Conservation (phyloP, 2,888 invertebrate species). For the Endomychus coccineus region DNA sequence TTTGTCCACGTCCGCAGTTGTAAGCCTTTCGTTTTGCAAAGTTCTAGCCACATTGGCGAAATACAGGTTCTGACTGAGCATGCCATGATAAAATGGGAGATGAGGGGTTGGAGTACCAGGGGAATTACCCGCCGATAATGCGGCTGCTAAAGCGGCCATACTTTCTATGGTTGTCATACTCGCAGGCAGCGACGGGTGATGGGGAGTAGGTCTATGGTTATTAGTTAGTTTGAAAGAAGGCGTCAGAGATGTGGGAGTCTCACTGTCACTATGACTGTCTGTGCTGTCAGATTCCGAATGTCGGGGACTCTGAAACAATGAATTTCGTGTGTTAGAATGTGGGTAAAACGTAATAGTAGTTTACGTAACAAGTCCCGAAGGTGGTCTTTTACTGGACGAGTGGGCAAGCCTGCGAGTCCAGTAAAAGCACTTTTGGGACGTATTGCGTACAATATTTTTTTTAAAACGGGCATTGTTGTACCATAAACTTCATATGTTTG, state of each 20-base stretch:
- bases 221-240: conserved; percentile 29
- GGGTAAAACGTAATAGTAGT: too few species aligned
- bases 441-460: too few species aligned
- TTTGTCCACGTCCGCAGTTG: conserved; percentile 23
- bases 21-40: conserved; percentile 39
- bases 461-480: too few species aligned
- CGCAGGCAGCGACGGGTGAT: conserved; percentile 32
- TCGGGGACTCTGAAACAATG: conserved; percentile 53
- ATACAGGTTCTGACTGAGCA: conserved; percentile 40
- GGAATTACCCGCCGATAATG: conserved; percentile 45
- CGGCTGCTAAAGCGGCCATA: conserved; percentile 62
- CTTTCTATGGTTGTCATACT: conserved; percentile 53
- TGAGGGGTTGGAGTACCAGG: conserved; percentile 39
- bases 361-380: too few species aligned
- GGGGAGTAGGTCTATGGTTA: conserved; percentile 39
- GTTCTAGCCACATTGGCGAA: conserved; percentile 48
- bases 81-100: conserved; percentile 38
- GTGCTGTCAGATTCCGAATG: conserved; percentile 63
- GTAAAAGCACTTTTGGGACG: too few species aligned
- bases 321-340: too few species aligned
- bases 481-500: too few species aligned
- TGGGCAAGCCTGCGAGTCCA: too few species aligned
- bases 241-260: conserved; percentile 47
- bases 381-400: too few species aligned
- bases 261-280: conserved; percentile 50